Base-by-base conservation (phyloP, 2,797 vertebrate species). In the Melanotaenia nigrans region DNA sequence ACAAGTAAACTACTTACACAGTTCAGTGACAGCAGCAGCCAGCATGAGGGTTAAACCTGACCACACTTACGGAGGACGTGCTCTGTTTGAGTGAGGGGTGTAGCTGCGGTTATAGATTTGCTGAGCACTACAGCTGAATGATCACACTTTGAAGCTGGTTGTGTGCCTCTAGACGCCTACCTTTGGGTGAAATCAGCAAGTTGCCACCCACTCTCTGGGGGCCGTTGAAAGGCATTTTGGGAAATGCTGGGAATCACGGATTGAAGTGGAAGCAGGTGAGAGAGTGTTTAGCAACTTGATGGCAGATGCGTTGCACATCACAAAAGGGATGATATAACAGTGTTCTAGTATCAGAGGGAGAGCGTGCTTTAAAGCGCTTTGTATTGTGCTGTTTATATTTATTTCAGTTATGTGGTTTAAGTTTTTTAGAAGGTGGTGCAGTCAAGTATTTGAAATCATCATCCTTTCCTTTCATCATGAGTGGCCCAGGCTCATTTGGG, bases 101-200 rank as follows among this genome's bases (percentile, higher is more conserved):
- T 36, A 13, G 70, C 76, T 68, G 81, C 8, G 38, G 32, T 60
- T 69, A 49, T 38, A 40, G 42, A 11, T 64, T 54, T 47, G n/a
- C 36, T 25, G 4, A 60, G 61, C 74, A 66, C 76, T 36, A 20
- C 76, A 63, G 82, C 83, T 61, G 58, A 80, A 22, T 7, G 66
- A 77, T 75, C 79, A 18, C 75, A 77, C 79, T 82, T 63, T 70
- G 5, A 49, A 70, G 76, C 78, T 78, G 69, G 71, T 79, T 75
- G 78, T 38, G 9, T 4, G 77, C 78, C 77, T 71, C 25, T 59
- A 49, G 38, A 84, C 79, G 77, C 87, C 89, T 62, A 87, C 75
- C 75, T 86, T 36, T 65, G 76, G 84, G 79, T 65, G 54, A 77
- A 80, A 85, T 81, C 83, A 85, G 87, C 85, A 78, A 72, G 81